phyloP scores from a whole-genome alignment of 2,888 invertebrate genomes.

The Hermaeophaga mercurialis region DNA sequence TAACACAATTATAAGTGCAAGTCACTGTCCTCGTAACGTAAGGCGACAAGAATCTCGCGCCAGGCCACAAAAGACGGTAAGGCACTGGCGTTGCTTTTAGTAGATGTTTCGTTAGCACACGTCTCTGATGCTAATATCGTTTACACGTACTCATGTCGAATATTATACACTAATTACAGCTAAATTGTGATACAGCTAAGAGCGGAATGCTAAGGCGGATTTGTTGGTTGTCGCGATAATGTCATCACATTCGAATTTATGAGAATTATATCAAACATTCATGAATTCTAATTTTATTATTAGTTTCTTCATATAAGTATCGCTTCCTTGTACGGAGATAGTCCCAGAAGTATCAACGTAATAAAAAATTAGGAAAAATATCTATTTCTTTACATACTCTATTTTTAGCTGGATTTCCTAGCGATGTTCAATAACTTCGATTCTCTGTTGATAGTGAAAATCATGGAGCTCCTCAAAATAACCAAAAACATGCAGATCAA shows the following conservation, averaged over 20 bases:
- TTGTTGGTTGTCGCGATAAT: neutral
- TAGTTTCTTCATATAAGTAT: too few species aligned
- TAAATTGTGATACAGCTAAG: slow-evolving; percentile 29
- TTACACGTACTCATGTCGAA: slow-evolving; percentile 38
- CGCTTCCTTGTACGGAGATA: too few species aligned
- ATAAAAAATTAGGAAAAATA: too few species aligned
- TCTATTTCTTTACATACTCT: too few species aligned
- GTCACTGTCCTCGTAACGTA: slow-evolving; percentile 35
- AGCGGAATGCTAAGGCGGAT: neutral
- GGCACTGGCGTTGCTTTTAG: slow-evolving; percentile 31
- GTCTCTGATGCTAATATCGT: slow-evolving; percentile 34
- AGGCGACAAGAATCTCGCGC: slow-evolving; percentile 36
- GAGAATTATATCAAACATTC: too few species aligned
- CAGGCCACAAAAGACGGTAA: slow-evolving; percentile 34
- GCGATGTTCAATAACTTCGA: too few species aligned
- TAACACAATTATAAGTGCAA: slow-evolving; percentile 52
- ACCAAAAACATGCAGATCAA: too few species aligned
- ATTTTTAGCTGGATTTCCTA: too few species aligned
- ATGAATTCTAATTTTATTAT: too few species aligned
- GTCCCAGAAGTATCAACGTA: too few species aligned
- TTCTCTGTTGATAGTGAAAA: too few species aligned
- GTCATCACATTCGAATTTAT: neutral
- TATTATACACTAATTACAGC: slow-evolving; percentile 31
- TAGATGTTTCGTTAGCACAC: slow-evolving; percentile 28
- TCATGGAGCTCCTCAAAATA: too few species aligned